Conservation (phyloP, 2,888 invertebrate genomes). For the Leptothorax acervorum region DNA sequence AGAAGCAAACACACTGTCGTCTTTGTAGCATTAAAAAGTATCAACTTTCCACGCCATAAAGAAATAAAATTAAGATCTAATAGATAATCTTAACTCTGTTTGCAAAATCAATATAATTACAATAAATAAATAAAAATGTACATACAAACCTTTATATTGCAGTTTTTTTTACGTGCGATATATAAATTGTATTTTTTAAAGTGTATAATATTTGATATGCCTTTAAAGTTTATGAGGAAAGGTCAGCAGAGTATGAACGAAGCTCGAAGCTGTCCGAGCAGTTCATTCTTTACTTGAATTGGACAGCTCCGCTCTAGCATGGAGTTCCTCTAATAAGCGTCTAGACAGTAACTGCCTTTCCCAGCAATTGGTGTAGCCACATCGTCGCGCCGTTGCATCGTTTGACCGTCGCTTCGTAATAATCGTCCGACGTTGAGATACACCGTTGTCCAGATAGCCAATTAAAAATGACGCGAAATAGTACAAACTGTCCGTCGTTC, state of each 20-base stretch:
- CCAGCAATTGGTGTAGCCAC: constrained; percentile 34
- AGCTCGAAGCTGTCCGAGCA: not conserved
- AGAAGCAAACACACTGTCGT: not conserved
- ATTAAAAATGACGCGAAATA: constrained; percentile 50
- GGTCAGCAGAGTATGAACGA: not conserved
- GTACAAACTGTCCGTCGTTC: constrained; percentile 1
- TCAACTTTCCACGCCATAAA: not conserved
- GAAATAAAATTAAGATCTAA: not conserved
- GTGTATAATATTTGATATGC: not conserved
- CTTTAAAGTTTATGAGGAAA: not conserved
- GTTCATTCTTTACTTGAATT: not conserved
- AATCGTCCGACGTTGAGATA: constrained; percentile 14
- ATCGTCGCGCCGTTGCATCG: constrained; percentile 24
- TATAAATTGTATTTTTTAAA: not conserved
- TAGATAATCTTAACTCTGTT: not conserved
- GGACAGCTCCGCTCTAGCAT: not conserved
- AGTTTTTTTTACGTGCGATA: not conserved
- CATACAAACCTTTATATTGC: not conserved
- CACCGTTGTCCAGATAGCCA: constrained; percentile 26
- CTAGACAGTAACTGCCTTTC: constrained; percentile 25
- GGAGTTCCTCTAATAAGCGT: constrained; percentile 39
- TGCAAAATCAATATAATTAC: not conserved
- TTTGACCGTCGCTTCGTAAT: constrained; percentile 30
- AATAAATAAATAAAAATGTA: constrained; percentile 16
- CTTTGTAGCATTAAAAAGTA: not conserved